Base-by-base conservation (phyloP, 2,797 vertebrate species). In the Menidia menidia region DNA sequence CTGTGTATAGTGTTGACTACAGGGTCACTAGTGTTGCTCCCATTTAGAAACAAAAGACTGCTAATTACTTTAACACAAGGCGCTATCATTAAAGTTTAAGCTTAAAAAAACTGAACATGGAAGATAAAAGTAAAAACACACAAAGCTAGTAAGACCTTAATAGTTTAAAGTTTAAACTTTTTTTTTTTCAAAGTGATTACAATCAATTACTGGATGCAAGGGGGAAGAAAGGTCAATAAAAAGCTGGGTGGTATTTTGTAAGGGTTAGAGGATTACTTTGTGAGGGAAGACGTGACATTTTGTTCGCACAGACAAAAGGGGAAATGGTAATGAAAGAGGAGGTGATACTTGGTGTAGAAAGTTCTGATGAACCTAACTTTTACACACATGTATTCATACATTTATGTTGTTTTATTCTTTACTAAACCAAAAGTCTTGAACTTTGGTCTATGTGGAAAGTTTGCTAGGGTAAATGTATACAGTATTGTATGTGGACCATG, bases 231-330 rank as follows among this genome's bases (percentile, higher is more conserved):
- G 16, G 53, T 19, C 44, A 65, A 32, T 14, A 6, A 35, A 57
- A 19, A 48, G 13, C 50, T 51, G 41, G 51, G 0, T 71, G 58
- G 54, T 53, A 53, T 62, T 77, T 72, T 62, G 41, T 73, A 43
- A 44, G n/a, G 45, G 18, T 66, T 45, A 53, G 30, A 54, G 66
- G 62, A 54, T 61, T 68, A 68, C 50, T 66, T 32, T 57, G 15
- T 4, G 33, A 64, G 66, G 2, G 56, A 54, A 59, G 48, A 67
- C 6, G 42, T 75, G 70, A 18, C 47, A 61, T 81, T 80, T 75
- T 72, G 61, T 73, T 53, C 62, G 47, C 60, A 44, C n/a, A 30
- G 59, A 71, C 61, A 35, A 75, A 76, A 69, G 32, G 70, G 58
- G 39, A 66, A 59, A 54, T 77, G 64, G 68, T 68, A 62, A 13